phyloP scores from a whole-genome alignment of 1,140 invertebrate species.

The Colletes latitarsis region DNA sequence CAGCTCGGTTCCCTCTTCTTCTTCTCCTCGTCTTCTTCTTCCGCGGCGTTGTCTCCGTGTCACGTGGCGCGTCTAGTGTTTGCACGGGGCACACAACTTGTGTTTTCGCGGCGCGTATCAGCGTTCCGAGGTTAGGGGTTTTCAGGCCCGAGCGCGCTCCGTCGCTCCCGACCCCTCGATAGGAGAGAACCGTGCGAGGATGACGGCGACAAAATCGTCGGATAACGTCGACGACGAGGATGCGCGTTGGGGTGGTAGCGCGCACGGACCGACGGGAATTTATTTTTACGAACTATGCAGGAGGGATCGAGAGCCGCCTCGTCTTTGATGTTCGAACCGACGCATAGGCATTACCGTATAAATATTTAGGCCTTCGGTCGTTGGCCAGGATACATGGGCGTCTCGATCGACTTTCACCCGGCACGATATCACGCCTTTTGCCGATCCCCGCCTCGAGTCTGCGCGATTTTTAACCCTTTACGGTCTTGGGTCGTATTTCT shows the following conservation, averaged over 20 bases:
- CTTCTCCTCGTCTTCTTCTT: slow-evolving; percentile 22
- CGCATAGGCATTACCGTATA: slow-evolving; percentile 76
- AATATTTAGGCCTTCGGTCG: slow-evolving; percentile 76
- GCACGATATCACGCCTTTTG: slow-evolving; percentile 63
- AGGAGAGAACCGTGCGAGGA: slow-evolving; percentile 7
- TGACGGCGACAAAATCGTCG: slow-evolving; percentile 25
- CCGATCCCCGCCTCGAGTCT: slow-evolving; percentile 5
- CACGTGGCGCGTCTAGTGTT: slow-evolving; percentile 63
- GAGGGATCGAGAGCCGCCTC: slow-evolving; percentile 54
- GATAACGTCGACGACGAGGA: slow-evolving; percentile 32
- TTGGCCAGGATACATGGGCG: slow-evolving; percentile 67
- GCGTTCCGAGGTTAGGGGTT: slow-evolving; percentile 34
- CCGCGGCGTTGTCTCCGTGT: slow-evolving; percentile 8
- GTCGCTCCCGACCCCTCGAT: slow-evolving; percentile 51
- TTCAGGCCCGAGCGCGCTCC: slow-evolving; percentile 43
- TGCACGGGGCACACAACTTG: slow-evolving; percentile 72
- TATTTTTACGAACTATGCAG: slow-evolving; percentile 77
- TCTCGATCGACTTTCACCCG: slow-evolving; percentile 63
- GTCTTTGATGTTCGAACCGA: slow-evolving; percentile 78
- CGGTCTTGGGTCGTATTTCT: background rate
- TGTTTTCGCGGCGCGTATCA: slow-evolving; percentile 70
- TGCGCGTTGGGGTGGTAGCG: slow-evolving; percentile 37
- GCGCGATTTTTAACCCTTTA: slow-evolving; percentile 9
- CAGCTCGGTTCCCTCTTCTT: slow-evolving; percentile 44
- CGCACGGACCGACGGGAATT: slow-evolving; percentile 65